Evolutionary conservation across 64 coral and sea anemone genomes (phyloP), one percentile per base, ranked within the genome.

Genomic region (Anthopleura sola): DNA sequence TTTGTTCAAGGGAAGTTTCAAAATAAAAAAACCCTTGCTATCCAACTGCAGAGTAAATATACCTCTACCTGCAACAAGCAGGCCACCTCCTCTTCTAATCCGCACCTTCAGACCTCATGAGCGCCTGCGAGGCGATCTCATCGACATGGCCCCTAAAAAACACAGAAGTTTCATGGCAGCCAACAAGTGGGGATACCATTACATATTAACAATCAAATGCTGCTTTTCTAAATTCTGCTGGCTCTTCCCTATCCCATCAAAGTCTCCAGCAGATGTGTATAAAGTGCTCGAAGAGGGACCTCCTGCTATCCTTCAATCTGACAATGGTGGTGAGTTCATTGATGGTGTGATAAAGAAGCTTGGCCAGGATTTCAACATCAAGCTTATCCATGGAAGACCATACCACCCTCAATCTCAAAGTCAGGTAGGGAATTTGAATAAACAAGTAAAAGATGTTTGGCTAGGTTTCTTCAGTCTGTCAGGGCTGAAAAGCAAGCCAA

Each of bases 111-210:
- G 20, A n/a, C 85, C 85, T 34, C 85, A 87, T 44, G 40, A 69
- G 28, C 38, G 85, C 37, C 15, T 87, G 23, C 69, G 78, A 49
- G 49, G 60, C 56, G 85, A 87, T 60, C 68, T 87, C 14, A 75
- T 87, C 54, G 85, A 87, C 40, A 87, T 87, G 85, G 85, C 85
- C 34, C 85, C 85, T 5, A 87, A 87, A 75, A 87, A 87, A 16
- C 17, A 49, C 28, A 47, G 85, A 39, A 38, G 40, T 47, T 87
- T 78, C 68, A 87, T 75, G 85, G 23, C 24, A 24, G 68, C 11
- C 0, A 75, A 87, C 68, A 53, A 75, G 26, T 87, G 60, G 68
- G 49, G 74, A 34, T 87, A 87, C 26, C 68, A 44, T 0, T 75
- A 87, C 29, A 75, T 87, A 36, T 28, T 87, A 31, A 87, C 85